Base-by-base conservation (phyloP, 2,888 invertebrate species). In the Drosophila kambysellisi region DNA sequence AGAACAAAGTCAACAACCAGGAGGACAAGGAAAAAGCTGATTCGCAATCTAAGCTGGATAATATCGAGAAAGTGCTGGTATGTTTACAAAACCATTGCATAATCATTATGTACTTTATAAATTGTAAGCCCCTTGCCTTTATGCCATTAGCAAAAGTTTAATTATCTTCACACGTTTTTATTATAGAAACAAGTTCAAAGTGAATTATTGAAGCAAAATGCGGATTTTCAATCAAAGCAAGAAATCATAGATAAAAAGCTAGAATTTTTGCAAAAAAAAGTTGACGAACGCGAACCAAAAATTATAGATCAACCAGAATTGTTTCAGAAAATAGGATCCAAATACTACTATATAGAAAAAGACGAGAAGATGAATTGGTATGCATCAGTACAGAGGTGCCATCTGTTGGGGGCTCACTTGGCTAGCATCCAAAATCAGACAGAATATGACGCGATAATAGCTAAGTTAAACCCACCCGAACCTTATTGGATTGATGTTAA, bases 341-440 rank as follows among this genome's bases (percentile, higher is more conserved):
- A 30, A 3, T 25, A 35, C 20, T 63, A 63, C 17, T 32, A 61
- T n/a, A 63, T 63, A 15, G 58, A 57, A 29, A 4, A 43, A 4
- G 4, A 20, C 4, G 0, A 4, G 12, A 11, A 2, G 29, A 9
- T 29, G 5, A 62, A 35, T 15, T 62, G 43, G 43, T 46, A 29
- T 33, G 41, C 15, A 5, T 29, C 62, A 0, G 57, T 11, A 6
- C 33, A 57, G 9, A 56, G 25, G 35, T 62, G 57, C 7, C 0
- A 6, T n/a, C 6, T n/a, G 15, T 4, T 57, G 4, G 62, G 33
- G 3, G 11, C 5, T n/a, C 59, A 62, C 9, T 20, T 62, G 33
- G 7, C 15, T 4, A 4, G 11, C 15, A 0, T 46, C 11, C 46
- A 46, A 46, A 12, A 20, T 25, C 0, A 5, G 6, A 25, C 5